Conservation (phyloP, 2,113 vertebrate species). For the Sterrhoptilus dennistouni region DNA sequence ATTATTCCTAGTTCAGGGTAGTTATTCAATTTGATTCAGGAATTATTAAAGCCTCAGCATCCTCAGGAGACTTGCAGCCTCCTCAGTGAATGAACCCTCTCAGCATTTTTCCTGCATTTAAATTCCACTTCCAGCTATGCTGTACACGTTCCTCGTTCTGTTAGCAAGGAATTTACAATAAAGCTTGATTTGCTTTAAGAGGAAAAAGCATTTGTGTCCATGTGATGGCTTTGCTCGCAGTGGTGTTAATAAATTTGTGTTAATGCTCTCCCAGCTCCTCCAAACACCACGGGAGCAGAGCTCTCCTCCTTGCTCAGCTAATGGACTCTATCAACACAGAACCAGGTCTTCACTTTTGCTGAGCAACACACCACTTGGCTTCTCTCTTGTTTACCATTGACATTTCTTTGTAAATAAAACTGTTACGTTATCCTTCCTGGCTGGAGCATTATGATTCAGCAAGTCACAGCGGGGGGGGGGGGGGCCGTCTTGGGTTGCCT, state of each 20-base stretch:
- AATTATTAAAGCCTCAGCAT: constrained; percentile 9
- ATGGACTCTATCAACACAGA: not conserved
- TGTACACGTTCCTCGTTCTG: accelerated
- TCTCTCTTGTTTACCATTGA: not conserved
- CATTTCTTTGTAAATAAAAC: not conserved
- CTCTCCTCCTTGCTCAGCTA: not conserved
- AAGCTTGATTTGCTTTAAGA: not conserved
- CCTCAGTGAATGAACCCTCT: not conserved
- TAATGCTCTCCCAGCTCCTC: not conserved
- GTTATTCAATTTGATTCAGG: not conserved
- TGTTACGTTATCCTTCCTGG: not conserved
- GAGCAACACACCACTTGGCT: not conserved
- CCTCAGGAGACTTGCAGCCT: not conserved
- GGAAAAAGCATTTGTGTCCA: not conserved
- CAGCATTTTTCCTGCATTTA: not conserved
- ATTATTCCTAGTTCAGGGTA: not conserved
- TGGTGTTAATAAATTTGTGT: accelerated
- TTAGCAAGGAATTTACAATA: not conserved
- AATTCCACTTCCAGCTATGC: not conserved
- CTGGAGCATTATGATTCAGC: not conserved
- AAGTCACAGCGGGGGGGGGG: not conserved
- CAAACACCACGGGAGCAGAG: not conserved
- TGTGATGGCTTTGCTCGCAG: accelerated
- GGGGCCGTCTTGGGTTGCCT: not conserved
- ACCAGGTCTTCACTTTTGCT: not conserved